phyloP scores from a whole-genome alignment of 2,797 vertebrate species.

The Anisognathus igniventris region DNA sequence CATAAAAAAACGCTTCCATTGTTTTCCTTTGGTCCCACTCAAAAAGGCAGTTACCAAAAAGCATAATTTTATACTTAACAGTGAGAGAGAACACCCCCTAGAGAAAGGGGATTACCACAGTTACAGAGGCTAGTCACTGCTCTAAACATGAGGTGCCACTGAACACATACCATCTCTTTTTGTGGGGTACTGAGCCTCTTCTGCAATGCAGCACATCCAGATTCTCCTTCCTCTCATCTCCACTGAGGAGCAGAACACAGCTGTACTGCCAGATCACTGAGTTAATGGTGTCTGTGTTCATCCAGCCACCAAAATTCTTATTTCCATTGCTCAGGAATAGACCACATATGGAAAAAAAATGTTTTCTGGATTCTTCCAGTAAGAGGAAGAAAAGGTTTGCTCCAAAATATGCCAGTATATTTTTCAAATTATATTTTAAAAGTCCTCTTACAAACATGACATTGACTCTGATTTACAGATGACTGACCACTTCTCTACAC shows the following conservation, averaged over 20 bases:
- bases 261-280: not conserved
- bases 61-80: not conserved
- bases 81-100: not conserved
- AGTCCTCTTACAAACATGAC: not conserved
- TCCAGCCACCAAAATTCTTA: not conserved
- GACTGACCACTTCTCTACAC: not conserved
- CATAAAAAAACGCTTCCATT: not conserved
- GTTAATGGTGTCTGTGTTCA: not conserved
- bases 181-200: not conserved
- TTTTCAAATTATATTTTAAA: not conserved
- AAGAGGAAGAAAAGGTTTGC: not conserved
- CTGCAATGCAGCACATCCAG: not conserved
- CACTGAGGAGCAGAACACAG: rapidly evolving
- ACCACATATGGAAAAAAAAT: not conserved
- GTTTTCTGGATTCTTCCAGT: not conserved
- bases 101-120: not conserved
- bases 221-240: not conserved
- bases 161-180: not conserved
- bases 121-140: not conserved
- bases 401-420: not conserved
- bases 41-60: not conserved
- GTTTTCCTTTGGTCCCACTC: not conserved
- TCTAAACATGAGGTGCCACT: not conserved
- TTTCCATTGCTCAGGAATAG: not conserved
- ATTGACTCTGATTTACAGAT: not conserved